Evolutionary conservation across 2,888 invertebrate genomes (phyloP), one percentile per base, ranked within the genome.

Genomic region (Leptothorax acervorum): DNA sequence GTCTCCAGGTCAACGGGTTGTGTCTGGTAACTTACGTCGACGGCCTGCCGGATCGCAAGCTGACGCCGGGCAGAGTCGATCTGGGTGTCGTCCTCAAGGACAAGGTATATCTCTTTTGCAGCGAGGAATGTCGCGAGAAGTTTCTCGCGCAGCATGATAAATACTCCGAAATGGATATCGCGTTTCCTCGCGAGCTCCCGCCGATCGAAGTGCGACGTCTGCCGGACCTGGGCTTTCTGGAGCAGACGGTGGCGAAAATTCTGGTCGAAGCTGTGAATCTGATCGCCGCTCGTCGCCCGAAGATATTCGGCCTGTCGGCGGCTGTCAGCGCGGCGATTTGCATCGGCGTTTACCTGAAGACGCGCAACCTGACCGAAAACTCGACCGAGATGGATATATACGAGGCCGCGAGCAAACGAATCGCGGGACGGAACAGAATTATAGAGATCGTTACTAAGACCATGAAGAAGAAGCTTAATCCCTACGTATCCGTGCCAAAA

Each of bases 11-110:
- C 93, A 94, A 95, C 84, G 97, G 97, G 0, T 93, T 95, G 84
- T 97, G 97, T 91, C 95, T 96, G 42, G 96, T 97, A 0, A 96
- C 96, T 45, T 97, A 96, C 90, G 95, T 95, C 68, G 95, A 96
- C 86, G 95, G 95, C 89, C 93, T 96, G 83, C 96, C 96, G 3
- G 90, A 94, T 1, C 95, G 96, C 87, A 94, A 93, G 75, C 91
- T 96, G 35, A 90, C 94, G 45, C 93, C 93, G 62, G 97, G 97
- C 0, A 92, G 89, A 63, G 88, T 93, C 45, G 92, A 95, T 28
- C 95, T 95, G 82, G 96, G 96, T 6, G 95, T 95, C 2, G 92
- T 92, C 53, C 97, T 96, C 92, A 93, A 94, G 81, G 95, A 95
- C 39, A 95, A 95, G 86, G 94, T 95, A 4, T 97, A 96, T 91